Conservation (phyloP, 1,140 invertebrate species). For the Drosophila sp. region DNA sequence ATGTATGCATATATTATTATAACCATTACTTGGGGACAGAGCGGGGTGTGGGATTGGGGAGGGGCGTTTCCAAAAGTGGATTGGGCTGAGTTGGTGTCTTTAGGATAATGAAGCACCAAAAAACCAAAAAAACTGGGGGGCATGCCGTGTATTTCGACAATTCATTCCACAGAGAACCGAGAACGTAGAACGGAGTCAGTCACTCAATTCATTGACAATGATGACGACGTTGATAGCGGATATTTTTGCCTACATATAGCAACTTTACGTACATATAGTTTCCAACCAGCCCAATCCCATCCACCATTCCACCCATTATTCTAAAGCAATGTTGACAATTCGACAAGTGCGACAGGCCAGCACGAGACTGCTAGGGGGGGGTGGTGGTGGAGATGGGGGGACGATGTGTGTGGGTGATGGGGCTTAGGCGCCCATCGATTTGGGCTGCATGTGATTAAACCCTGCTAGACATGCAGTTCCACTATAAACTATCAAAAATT, state of each 20-base stretch:
- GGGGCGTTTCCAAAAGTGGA: not conserved
- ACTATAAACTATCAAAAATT: constrained; percentile 52
- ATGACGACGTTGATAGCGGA: constrained; percentile 68
- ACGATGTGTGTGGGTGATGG: not conserved
- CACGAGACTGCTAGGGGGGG: constrained; percentile 2
- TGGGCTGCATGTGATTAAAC: constrained; percentile 59
- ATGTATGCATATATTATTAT: constrained; percentile 18
- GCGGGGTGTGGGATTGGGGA: not conserved
- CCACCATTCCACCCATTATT: not conserved
- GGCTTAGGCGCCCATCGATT: constrained; percentile 48
- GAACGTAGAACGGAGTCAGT: constrained; percentile 49
- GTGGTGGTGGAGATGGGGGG: not conserved
- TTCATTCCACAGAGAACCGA: constrained; percentile 44
- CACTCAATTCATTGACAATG: constrained; percentile 78
- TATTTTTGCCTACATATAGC: constrained; percentile 25
- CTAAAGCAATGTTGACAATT: constrained; percentile 69
- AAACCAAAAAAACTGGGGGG: constrained; percentile 15
- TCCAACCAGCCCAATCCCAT: not conserved
- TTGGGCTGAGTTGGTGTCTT: constrained; percentile 1
- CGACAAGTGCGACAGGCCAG: constrained; percentile 68
- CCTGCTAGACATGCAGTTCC: constrained; percentile 64
- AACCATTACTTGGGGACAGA: not conserved
- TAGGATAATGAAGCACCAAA: constrained; percentile 15
- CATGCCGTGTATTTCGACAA: constrained; percentile 75
- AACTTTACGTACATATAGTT: constrained; percentile 26